Evolutionary conservation across 2,888 invertebrate species (phyloP).

Genomic region (Tortricodes alternella): DNA sequence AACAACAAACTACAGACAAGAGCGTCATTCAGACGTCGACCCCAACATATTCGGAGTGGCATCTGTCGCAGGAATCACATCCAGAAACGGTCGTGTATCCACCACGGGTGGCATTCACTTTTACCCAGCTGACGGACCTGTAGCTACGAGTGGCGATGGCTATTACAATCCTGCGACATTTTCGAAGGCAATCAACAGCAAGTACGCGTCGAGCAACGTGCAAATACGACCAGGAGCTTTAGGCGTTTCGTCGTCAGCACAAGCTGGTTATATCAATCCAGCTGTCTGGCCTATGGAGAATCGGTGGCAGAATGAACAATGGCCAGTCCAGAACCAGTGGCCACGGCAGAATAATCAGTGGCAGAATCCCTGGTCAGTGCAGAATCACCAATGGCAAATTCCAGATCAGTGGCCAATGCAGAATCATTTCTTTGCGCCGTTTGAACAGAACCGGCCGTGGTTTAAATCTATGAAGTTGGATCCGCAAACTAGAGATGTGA

Average conservation of each 20-base stretch:
- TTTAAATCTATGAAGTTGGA: slow-evolving; percentile 41
- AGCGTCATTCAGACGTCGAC: slow-evolving; percentile 32
- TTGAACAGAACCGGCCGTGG: slow-evolving; percentile 38
- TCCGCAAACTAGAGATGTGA: slow-evolving; percentile 39
- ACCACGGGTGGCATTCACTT: slow-evolving; percentile 56
- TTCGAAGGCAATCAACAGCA: slow-evolving; percentile 49
- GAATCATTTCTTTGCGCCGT: slow-evolving; percentile 1
- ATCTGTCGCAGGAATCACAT: slow-evolving; percentile 54
- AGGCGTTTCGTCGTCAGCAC: slow-evolving; percentile 52
- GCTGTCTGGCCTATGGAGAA: slow-evolving; percentile 36
- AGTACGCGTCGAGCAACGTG: slow-evolving; percentile 50
- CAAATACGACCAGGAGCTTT: slow-evolving; percentile 56
- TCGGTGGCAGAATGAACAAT: slow-evolving; percentile 30
- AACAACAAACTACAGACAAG: slow-evolving; percentile 22
- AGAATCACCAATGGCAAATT: neutral
- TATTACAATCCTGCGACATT: slow-evolving; percentile 44
- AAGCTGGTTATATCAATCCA: slow-evolving; percentile 40
- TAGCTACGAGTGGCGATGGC: slow-evolving; percentile 23
- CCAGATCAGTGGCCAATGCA: slow-evolving; percentile 1
- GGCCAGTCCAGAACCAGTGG: slow-evolving; percentile 3
- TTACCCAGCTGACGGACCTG: slow-evolving; percentile 43
- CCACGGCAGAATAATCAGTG: neutral
- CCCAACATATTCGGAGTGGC: slow-evolving; percentile 48
- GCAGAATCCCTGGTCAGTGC: slow-evolving; percentile 34
- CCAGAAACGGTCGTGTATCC: slow-evolving; percentile 58